Conservation (phyloP, 1,140 invertebrate genomes). For the Trypoxylus dichotomus region DNA sequence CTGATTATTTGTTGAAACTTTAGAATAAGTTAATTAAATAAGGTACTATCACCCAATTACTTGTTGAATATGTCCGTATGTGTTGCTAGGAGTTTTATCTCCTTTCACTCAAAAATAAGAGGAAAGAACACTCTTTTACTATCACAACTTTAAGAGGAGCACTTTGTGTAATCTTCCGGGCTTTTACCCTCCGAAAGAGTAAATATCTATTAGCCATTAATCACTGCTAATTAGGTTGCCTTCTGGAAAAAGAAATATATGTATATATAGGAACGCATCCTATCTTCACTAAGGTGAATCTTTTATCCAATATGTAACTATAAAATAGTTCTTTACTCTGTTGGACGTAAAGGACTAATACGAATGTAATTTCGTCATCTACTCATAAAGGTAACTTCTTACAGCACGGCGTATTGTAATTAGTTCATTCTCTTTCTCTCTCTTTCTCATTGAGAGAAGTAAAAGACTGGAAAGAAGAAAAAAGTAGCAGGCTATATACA, state of each 20-base stretch:
- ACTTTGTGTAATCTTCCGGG: not conserved
- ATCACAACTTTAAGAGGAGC: not conserved
- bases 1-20: too few relatives aligned
- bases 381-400: not conserved
- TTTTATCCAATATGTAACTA: not conserved
- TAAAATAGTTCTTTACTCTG: not conserved
- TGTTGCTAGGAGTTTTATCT: not conserved
- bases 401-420: not conserved
- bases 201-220: not conserved
- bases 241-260: not conserved
- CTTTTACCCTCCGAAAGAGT: not conserved
- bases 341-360: too few relatives aligned
- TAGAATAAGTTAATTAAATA: too few relatives aligned
- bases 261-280: not conserved
- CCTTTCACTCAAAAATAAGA: not conserved
- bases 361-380: too few relatives aligned
- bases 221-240: not conserved
- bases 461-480: not conserved
- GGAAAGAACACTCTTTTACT: not conserved
- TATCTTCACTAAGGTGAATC: not conserved
- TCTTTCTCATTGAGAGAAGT: not conserved
- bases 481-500: not conserved
- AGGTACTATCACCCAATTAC: too few relatives aligned
- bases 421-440: not conserved
- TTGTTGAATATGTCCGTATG: not conserved